Evolutionary conservation across 2,113 vertebrate genomes (phyloP).

Genomic region (Mus pahari): DNA sequence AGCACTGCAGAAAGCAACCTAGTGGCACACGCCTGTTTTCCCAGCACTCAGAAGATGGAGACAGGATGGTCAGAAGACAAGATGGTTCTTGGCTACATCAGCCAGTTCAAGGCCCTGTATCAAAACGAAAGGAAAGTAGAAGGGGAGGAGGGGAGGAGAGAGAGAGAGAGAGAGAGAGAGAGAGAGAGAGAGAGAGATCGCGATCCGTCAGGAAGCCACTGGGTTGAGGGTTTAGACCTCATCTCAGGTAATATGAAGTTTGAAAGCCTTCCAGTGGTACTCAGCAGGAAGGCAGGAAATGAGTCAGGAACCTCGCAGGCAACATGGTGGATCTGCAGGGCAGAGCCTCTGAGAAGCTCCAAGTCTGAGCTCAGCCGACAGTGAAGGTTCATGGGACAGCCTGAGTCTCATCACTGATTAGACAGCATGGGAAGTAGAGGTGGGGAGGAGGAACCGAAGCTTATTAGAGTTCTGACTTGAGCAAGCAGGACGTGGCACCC

Average conservation of each 20-base stretch:
- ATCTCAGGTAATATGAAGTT: not conserved
- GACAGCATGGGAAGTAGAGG: not conserved
- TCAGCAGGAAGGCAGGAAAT: not conserved
- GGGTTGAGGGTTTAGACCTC: not conserved
- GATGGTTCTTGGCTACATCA: not conserved
- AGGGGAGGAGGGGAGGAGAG: no score
- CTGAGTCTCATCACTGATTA: not conserved
- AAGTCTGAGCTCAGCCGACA: not conserved
- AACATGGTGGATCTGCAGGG: not conserved
- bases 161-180: no score
- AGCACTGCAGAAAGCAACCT: no score
- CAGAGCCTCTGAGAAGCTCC: not conserved
- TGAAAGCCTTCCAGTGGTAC: not conserved
- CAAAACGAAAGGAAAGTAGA: not conserved
- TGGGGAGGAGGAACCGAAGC: rapidly evolving
- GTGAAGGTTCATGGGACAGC: not conserved
- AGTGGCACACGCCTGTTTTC: no score
- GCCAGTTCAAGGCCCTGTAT: not conserved
- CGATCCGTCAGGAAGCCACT: rapidly evolving
- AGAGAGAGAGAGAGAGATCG: no score
- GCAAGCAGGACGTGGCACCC: not conserved
- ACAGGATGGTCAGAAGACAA: not conserved
- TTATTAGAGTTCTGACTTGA: not conserved
- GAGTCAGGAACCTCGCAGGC: not conserved
- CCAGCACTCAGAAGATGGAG: not conserved